Evolutionary conservation across 2,113 vertebrate genomes (phyloP).

Genomic region (Herpailurus yagouaroundi): DNA sequence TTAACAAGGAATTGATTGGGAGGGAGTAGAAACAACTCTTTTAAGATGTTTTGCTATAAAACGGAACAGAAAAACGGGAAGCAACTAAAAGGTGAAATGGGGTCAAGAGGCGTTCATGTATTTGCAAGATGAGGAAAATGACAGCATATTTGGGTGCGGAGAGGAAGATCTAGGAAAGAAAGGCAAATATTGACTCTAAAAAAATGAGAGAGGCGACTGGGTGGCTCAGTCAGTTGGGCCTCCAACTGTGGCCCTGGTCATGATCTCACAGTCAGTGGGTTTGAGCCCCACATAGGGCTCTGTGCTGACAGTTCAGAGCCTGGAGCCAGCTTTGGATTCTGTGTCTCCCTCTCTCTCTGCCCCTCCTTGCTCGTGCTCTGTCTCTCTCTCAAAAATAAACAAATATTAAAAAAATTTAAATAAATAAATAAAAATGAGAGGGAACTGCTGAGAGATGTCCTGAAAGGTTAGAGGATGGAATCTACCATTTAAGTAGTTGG

Average conservation of each 20-base stretch:
- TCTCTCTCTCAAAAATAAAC: no score
- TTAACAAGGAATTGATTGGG: neutral
- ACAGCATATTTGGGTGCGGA: neutral
- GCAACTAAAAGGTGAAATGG: neutral
- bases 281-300: no score
- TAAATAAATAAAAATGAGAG: neutral
- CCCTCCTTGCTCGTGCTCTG: no score
- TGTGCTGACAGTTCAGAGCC: no score
- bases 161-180: neutral
- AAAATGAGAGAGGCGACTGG: no score
- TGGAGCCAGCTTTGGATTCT: no score
- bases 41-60: neutral
- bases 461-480: neutral
- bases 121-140: neutral
- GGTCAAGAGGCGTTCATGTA: neutral
- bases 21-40: neutral
- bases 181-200: neutral
- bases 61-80: neutral
- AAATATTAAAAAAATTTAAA: no score
- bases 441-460: neutral
- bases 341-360: no score
- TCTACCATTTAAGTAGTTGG: neutral
- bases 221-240: no score
- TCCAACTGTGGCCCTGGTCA: no score
- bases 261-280: no score